phyloP scores from a whole-genome alignment of 2,113 vertebrate species.

The Gulo gulo region DNA sequence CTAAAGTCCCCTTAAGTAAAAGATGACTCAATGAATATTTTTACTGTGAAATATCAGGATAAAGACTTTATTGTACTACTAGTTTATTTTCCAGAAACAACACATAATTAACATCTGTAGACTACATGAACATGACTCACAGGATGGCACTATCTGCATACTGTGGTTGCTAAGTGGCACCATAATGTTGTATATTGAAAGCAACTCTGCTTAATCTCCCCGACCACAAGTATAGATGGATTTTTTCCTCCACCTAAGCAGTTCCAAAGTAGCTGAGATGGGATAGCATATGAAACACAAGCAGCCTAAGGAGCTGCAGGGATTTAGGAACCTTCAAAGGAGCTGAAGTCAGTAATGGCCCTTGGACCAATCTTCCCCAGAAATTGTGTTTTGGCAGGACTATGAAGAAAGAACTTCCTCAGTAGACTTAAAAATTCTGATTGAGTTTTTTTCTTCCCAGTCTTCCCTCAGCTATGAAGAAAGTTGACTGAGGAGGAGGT shows the following conservation, averaged over 20 bases:
- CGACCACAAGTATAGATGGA: conserved; percentile 46
- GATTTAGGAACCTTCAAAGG: neutral
- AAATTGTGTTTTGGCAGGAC: conserved; percentile 9
- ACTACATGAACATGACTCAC: conserved; percentile 37
- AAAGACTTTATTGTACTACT: conserved; percentile 33
- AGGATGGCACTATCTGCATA: conserved; percentile 15
- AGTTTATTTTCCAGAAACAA: neutral
- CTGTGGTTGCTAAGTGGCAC: conserved; percentile 49
- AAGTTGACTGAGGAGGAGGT: neutral
- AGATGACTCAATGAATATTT: neutral
- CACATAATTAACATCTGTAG: conserved; percentile 56
- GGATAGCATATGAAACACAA: neutral
- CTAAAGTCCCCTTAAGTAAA: conserved; percentile 22
- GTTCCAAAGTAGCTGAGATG: conserved; percentile 12
- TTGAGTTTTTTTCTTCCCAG: neutral
- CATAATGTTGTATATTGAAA: conserved; percentile 35
- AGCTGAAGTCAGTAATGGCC: conserved; percentile 31
- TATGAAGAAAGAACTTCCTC: neutral
- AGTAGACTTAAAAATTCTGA: neutral
- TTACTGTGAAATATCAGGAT: neutral
- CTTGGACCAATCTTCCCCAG: neutral
- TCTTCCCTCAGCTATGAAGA: neutral
- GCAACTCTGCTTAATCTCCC: conserved; percentile 38
- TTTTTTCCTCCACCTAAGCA: conserved; percentile 39
- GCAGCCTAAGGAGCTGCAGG: conserved; percentile 1